Evolutionary conservation across 2,797 vertebrate species (phyloP).

Genomic region (Amniataba percoides): DNA sequence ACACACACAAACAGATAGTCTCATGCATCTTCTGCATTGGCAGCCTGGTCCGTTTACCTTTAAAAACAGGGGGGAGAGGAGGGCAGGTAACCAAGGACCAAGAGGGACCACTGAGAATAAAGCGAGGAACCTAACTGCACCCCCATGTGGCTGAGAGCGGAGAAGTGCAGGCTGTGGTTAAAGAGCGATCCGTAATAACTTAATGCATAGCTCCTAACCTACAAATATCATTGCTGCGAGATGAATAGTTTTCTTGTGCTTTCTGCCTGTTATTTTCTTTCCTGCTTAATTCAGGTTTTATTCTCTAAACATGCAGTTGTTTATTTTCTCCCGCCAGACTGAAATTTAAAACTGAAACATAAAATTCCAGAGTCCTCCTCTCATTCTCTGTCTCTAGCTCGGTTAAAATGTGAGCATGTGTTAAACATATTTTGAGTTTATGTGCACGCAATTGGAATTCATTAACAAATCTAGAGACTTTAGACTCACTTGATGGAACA

Average conservation of each 20-base stretch:
- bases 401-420: slow-evolving; percentile 50
- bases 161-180: slow-evolving; percentile 29
- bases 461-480: slow-evolving; percentile 29
- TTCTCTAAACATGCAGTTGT: slow-evolving; percentile 12
- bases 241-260: slow-evolving; percentile 8
- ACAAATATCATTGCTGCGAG: slow-evolving; percentile 12
- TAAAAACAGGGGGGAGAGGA: slow-evolving; percentile 19
- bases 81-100: not conserved
- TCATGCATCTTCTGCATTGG: not conserved
- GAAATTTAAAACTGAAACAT: slow-evolving; percentile 36
- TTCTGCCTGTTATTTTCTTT: slow-evolving; percentile 5
- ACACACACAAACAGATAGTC: not conserved
- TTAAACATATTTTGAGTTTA: slow-evolving; percentile 50
- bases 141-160: slow-evolving; percentile 62
- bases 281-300: slow-evolving; percentile 13
- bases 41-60: not conserved
- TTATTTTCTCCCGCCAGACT: slow-evolving; percentile 15
- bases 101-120: not conserved
- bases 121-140: slow-evolving; percentile 53
- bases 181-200: not conserved
- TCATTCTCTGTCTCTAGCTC: slow-evolving; percentile 31
- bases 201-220: not conserved
- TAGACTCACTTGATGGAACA: slow-evolving; percentile 35
- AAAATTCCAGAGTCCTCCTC: slow-evolving; percentile 1
- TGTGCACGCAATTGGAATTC: slow-evolving; percentile 49